Evolutionary conservation across 2,113 vertebrate genomes (phyloP).

Genomic region (Saimiri boliviensis): DNA sequence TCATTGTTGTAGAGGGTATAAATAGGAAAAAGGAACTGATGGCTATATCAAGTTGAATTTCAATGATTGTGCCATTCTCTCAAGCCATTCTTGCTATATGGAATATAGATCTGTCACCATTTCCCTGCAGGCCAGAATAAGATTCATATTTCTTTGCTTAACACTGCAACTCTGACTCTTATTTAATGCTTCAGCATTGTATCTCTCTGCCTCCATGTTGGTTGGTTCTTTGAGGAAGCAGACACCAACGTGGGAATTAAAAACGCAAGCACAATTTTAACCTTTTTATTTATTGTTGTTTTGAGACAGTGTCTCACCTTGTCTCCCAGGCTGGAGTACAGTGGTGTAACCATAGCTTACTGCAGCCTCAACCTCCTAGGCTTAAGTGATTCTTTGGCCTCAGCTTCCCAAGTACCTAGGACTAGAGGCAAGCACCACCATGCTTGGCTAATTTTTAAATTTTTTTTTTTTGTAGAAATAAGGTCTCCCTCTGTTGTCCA

Average conservation of each 20-base stretch:
- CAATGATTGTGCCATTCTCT: not conserved
- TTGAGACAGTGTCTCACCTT: too few species aligned
- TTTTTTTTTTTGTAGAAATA: too few species aligned
- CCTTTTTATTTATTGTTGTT: too few species aligned
- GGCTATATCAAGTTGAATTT: not conserved
- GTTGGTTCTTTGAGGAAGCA: not conserved
- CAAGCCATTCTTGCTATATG: not conserved
- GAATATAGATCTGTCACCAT: not conserved
- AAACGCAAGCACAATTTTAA: not conserved
- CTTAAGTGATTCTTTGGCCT: too few species aligned
- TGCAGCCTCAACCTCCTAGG: too few species aligned
- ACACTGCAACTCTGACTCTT: not conserved
- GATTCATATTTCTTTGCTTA: not conserved
- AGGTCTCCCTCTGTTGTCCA: too few species aligned
- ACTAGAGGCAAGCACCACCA: too few species aligned
- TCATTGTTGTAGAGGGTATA: not conserved
- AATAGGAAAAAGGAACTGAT: slow-evolving; percentile 51
- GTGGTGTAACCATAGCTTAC: too few species aligned
- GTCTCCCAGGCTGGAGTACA: too few species aligned
- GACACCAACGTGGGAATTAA: not conserved
- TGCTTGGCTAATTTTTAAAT: too few species aligned
- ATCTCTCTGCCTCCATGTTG: not conserved
- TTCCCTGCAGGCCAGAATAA: not conserved
- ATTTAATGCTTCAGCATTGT: not conserved
- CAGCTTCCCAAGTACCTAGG: too few species aligned